A percentile compares a stretch with the other conserved stretches of the same genome.
These are phyloP conservation scores for Antitype chi DNA, from an alignment of 2,888 invertebrate species.

Conservation along the genomic window DNA sequence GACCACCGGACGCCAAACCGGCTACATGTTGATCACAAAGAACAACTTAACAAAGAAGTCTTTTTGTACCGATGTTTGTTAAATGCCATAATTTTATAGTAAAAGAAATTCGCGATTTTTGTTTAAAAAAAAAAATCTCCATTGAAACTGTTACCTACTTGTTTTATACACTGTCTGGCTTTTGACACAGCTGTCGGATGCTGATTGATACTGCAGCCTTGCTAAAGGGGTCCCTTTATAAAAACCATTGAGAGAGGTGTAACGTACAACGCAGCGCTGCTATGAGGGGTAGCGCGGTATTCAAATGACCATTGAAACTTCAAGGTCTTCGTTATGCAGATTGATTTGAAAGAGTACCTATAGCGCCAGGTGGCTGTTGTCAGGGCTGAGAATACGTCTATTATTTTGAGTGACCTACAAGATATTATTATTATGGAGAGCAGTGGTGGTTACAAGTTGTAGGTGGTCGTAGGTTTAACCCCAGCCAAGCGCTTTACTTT, in stretches of 20 bases:
- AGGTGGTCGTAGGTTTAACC: no score
- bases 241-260: neutral
- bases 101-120: neutral
- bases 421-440: no score
- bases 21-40: constrained; percentile 21
- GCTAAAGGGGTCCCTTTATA: constrained; percentile 10
- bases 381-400: neutral
- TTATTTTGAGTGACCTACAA: neutral
- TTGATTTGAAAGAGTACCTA: neutral
- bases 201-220: neutral
- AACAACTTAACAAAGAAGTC: constrained; percentile 18
- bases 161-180: constrained; percentile 12
- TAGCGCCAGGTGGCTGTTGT: neutral
- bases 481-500: no score
- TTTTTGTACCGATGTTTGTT: constrained; percentile 8
- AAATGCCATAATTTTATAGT: constrained; percentile 11
- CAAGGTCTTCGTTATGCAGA: constrained; percentile 4
- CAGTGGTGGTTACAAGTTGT: no score
- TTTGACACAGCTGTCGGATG: constrained; percentile 12
- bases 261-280: neutral
- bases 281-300: neutral
- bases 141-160: constrained; percentile 1
- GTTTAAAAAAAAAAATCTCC: constrained; percentile 15
- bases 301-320: neutral
- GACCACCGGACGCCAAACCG: neutral